Base-by-base conservation (phyloP, 2,113 vertebrate species). In the Pristiophorus japonicus region DNA sequence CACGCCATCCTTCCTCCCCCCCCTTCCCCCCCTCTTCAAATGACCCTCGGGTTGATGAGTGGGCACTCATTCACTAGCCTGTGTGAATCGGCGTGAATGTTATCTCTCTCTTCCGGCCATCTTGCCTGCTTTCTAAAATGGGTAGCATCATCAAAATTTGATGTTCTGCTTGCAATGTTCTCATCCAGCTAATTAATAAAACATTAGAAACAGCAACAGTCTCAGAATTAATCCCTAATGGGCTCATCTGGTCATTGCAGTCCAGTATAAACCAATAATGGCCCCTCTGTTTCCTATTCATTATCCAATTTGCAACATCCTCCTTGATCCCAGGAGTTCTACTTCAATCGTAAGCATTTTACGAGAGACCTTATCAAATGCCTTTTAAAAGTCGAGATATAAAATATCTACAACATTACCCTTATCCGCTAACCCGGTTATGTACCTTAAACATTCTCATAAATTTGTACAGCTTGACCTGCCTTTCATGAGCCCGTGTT, bases 301-400 rank as follows among this genome's bases (percentile, higher is more conserved):
- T 94, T 94, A 94, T 94, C 93, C 93, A 94, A 94, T 94, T 51
- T 94, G 93, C 27, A 73, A 94, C 93, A 70, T 70, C 65, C 93
- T 45, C 45, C 18, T 4, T 73, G 93, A 70, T 94, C 93, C 66
- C 93, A 47, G 24, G 93, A 73, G 66, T 30, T 94, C 11, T 11
- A 51, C 7, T 51, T 73, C 93, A 94, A 59, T 94, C 42, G 45
- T 30, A 24, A 66, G 65, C 63, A 27, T 94, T 94, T 94, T 70
- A 70, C 45, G 24, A 67, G 65, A 24, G 66, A 70, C 45, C 65
- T 70, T 94, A 94, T 73, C 93, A 94, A 70, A 94, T 70, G 24
- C 65, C 93, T 51, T 51, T 94, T 47, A 94, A 94, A 94, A 94
- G 93, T 94, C 93, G 5, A 30, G 65, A 94, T 73, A 92, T n/a